phyloP scores from a whole-genome alignment of 2,113 vertebrate genomes.

The Monopterus albus region DNA sequence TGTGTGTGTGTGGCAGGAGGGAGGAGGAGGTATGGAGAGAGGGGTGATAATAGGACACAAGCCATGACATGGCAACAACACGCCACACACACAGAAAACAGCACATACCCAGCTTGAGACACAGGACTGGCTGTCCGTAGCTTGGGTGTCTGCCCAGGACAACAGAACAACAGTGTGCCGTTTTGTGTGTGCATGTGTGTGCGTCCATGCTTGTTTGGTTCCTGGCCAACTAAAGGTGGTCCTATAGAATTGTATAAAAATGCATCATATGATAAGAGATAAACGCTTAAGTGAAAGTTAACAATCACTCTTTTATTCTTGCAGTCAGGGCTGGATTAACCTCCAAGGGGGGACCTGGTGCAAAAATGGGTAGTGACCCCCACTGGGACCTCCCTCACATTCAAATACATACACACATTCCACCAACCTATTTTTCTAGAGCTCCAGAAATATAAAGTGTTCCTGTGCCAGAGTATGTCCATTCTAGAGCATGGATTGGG shows the following conservation, averaged over 20 bases:
- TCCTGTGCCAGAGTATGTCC: no score
- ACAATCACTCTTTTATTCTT: not conserved
- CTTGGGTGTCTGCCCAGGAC: slow-evolving; percentile 80
- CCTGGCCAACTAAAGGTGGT: slow-evolving; percentile 52
- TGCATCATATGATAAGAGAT: not conserved
- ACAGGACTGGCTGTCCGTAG: slow-evolving; percentile 60
- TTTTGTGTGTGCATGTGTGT: slow-evolving; percentile 9
- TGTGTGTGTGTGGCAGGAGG: slow-evolving; percentile 9
- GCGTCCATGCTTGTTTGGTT: slow-evolving; percentile 42
- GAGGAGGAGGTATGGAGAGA: slow-evolving; percentile 34
- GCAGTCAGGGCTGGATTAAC: not conserved
- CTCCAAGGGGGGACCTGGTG: accelerated
- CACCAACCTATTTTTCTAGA: no score
- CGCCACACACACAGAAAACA: slow-evolving; percentile 81
- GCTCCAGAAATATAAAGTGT: no score
- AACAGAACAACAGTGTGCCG: not conserved
- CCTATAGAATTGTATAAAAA: slow-evolving; percentile 5
- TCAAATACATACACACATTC: no score
- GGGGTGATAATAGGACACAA: slow-evolving; percentile 84
- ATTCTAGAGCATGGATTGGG: no score
- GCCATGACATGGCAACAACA: slow-evolving; percentile 79
- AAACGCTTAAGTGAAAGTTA: not conserved
- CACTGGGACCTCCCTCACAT: no score
- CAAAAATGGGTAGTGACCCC: no score
- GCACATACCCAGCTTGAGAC: slow-evolving; percentile 83